Conservation (phyloP, 1,140 invertebrate species). For the Eciton burchellii region DNA sequence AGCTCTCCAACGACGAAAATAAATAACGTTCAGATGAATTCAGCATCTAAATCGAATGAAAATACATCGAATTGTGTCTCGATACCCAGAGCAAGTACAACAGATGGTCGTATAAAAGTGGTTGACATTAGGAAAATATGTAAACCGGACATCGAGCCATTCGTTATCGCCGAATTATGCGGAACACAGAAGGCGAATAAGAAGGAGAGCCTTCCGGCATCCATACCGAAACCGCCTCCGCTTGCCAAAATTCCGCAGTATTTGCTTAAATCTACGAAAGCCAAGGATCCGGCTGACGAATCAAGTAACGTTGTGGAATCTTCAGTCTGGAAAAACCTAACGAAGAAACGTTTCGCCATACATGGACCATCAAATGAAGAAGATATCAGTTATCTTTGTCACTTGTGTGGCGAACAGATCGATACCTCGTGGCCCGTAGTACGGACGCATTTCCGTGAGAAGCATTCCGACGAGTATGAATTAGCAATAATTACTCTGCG, state of each 20-base stretch:
- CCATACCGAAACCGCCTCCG: constrained; percentile 48
- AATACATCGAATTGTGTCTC: neutral
- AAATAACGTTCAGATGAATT: neutral
- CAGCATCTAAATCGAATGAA: neutral
- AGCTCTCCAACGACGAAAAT: neutral
- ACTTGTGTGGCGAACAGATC: constrained; percentile 79
- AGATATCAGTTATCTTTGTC: constrained; percentile 78
- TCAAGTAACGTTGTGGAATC: neutral
- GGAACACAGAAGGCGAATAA: neutral
- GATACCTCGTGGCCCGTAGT: constrained; percentile 77
- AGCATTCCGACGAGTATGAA: constrained; percentile 75
- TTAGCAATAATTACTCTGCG: constrained; percentile 69
- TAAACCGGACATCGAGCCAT: neutral
- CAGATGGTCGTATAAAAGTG: constrained; percentile 18
- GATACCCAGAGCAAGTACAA: constrained; percentile 1
- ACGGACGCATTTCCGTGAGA: constrained; percentile 75
- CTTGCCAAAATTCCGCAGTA: constrained; percentile 61
- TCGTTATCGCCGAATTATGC: neutral
- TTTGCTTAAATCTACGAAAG: neutral
- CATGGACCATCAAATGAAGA: constrained; percentile 69
- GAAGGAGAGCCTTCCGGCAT: neutral
- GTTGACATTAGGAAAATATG: constrained; percentile 47
- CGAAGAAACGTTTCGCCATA: constrained; percentile 75
- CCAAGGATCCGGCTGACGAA: neutral
- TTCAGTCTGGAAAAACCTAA: constrained; percentile 3